Evolutionary conservation across 2,113 vertebrate species (phyloP).

Genomic region (Monarcha castaneiventris): DNA sequence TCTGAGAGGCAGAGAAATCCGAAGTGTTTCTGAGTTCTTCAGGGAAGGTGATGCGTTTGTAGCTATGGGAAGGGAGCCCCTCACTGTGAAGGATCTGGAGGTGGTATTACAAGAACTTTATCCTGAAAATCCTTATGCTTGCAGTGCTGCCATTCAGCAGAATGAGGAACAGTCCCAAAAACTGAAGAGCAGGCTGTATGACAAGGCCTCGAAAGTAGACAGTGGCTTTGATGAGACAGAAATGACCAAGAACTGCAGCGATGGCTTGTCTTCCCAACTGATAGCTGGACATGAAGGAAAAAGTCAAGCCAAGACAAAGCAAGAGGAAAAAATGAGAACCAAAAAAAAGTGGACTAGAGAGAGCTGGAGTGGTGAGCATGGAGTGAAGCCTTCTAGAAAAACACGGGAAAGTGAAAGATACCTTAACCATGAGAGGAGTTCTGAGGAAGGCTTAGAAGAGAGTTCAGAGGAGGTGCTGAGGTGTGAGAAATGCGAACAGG

Average conservation of each 20-base stretch:
- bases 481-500: constrained; percentile 70
- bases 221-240: constrained; percentile 68
- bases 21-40: constrained; percentile 89
- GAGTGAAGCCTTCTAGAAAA: constrained; percentile 32
- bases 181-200: constrained; percentile 57
- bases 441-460: constrained; percentile 52
- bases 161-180: constrained; percentile 79
- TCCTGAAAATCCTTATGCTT: constrained; percentile 76
- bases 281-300: constrained; percentile 43
- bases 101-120: constrained; percentile 86
- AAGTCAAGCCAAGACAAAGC: constrained; percentile 31
- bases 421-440: constrained; percentile 45
- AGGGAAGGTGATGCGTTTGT: constrained; percentile 87
- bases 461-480: constrained; percentile 40
- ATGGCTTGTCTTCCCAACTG: not conserved
- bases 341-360: constrained; percentile 70
- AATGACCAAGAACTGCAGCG: not conserved
- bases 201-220: constrained; percentile 78
- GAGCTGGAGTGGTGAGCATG: constrained; percentile 42
- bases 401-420: constrained; percentile 16
- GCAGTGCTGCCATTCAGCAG: constrained; percentile 63
- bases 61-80: constrained; percentile 83
- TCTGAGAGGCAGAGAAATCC: constrained; percentile 80
- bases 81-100: constrained; percentile 82
- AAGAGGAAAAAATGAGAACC: constrained; percentile 52